Evolutionary conservation across 2,888 invertebrate genomes (phyloP), one percentile per base, ranked within the genome.

Genomic region (Zaprionus obscuricornis): DNA sequence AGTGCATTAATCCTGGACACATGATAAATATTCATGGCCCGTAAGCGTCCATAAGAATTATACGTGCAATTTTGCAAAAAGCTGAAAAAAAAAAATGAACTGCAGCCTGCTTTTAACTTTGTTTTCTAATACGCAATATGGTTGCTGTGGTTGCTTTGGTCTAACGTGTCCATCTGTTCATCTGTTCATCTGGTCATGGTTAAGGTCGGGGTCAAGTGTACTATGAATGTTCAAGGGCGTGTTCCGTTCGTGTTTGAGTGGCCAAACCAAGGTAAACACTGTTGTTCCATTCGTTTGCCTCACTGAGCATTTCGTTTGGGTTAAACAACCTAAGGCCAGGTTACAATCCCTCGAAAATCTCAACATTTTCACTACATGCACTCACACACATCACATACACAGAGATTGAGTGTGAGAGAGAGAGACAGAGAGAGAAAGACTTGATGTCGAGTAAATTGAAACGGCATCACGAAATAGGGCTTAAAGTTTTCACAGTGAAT

Each of bases 11-110:
- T 75, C 68, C 57, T 17, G 60, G 57, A 67, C 83, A 68, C 54
- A 84, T 59, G 81, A 83, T 78, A 83, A 85, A 85, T 78, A 82
- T 85, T 85, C 79, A 85, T 82, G 56, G 60, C 17, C 31, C 22
- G 24, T 22, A 7, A 16, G 39, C 10, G 40, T 36, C n/a, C 29
- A 40, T 36, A 39, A 33, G 31, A 39, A 37, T 66, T 58, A 56
- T 58, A 55, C 54, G 60, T 78, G 75, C 79, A 83, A 46, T 52
- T 63, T 58, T 42, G n/a, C n/a, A n/a, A n/a, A n/a, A n/a, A n/a
- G n/a, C n/a, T n/a, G n/a, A n/a, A n/a, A n/a, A n/a, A n/a, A n/a
- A n/a, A n/a, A n/a, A n/a, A n/a, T n/a, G 42, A 60, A 66, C 33
- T 83, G 71, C 58, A 71, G 42, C 52, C 47, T 66, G 62, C 60